Conservation (phyloP, 2,888 invertebrate species). For the Ganaspis brasiliensis region DNA sequence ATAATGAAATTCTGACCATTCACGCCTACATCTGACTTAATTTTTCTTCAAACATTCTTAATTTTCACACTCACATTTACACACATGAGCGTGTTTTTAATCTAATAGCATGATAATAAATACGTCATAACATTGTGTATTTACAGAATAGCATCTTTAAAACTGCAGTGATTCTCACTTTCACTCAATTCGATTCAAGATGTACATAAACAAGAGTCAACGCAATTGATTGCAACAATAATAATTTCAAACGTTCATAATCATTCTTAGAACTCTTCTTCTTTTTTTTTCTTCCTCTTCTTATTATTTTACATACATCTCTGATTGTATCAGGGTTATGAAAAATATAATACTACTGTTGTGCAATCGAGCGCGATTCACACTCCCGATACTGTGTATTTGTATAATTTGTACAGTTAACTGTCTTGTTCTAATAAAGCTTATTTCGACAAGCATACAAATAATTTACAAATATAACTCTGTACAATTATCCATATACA, state of each 20-base stretch:
- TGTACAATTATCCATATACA: slow-evolving; percentile 64
- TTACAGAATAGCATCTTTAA: slow-evolving; percentile 40
- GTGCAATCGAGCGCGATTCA: slow-evolving; percentile 73
- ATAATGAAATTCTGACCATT: slow-evolving; percentile 25
- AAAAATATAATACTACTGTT: slow-evolving; percentile 80
- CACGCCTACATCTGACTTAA: not conserved
- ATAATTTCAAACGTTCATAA: slow-evolving; percentile 33
- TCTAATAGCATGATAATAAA: slow-evolving; percentile 39
- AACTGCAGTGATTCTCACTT: slow-evolving; percentile 19
- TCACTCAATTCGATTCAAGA: not conserved
- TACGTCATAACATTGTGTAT: slow-evolving; percentile 40
- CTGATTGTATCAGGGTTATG: slow-evolving; percentile 75
- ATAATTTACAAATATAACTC: slow-evolving; percentile 64
- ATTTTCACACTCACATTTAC: slow-evolving; percentile 15
- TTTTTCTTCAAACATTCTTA: slow-evolving; percentile 15
- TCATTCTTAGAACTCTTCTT: not conserved
- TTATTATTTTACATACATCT: slow-evolving; percentile 34
- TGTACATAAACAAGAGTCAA: slow-evolving; percentile 42
- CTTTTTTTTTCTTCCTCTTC: not conserved
- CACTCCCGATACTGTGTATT: slow-evolving; percentile 59
- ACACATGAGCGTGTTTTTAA: slow-evolving; percentile 8
- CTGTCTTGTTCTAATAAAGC: slow-evolving; percentile 71
- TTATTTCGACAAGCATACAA: slow-evolving; percentile 60
- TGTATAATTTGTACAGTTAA: slow-evolving; percentile 78
- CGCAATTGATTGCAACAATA: slow-evolving; percentile 43